Percentiles rank a stretch among this genome's conserved stretches.
These are phyloP conservation scores for Kryptolebias marmoratus DNA, from an alignment of 2,113 vertebrate species.

Conservation along the genomic window DNA sequence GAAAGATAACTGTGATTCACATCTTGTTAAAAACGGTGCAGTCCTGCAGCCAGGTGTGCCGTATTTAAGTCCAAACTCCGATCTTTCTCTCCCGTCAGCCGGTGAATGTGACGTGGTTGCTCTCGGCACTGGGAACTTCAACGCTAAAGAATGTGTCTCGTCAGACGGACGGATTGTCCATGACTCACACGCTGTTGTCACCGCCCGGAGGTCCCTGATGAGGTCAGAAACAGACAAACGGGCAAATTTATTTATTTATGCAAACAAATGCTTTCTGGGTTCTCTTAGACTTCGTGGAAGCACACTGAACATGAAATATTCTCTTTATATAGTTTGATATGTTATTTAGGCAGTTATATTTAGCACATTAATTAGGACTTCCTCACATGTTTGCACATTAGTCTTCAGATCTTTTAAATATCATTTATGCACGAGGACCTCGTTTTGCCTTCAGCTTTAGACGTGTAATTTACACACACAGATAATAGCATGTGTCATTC, in stretches of 20 bases:
- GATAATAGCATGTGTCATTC: not conserved
- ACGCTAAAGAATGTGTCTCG: constrained; percentile 78
- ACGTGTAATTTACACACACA: not conserved
- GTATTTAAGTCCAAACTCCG: not conserved
- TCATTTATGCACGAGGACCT: too few species aligned
- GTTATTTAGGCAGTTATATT: too few species aligned
- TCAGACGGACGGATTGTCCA: constrained; percentile 85
- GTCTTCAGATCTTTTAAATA: too few species aligned
- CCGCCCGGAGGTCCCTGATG: constrained; percentile 90
- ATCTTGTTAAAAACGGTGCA: not conserved
- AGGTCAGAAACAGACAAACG: constrained; percentile 75
- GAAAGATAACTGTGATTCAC: not conserved
- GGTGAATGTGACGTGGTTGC: constrained; percentile 85
- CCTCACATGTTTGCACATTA: too few species aligned
- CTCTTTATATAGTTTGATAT: too few species aligned
- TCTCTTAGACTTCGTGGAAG: too few species aligned
- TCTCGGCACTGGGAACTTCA: constrained; percentile 90
- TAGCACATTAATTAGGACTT: too few species aligned
- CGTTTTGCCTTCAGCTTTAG: not conserved
- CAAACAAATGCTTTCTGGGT: not conserved
- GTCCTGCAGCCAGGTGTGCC: not conserved
- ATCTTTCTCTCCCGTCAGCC: constrained; percentile 43
- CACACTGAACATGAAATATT: too few species aligned
- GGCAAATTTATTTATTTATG: not conserved
- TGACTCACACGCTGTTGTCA: constrained; percentile 90